Conservation (phyloP, 2,888 invertebrate species). For the Drosophila atripex region DNA sequence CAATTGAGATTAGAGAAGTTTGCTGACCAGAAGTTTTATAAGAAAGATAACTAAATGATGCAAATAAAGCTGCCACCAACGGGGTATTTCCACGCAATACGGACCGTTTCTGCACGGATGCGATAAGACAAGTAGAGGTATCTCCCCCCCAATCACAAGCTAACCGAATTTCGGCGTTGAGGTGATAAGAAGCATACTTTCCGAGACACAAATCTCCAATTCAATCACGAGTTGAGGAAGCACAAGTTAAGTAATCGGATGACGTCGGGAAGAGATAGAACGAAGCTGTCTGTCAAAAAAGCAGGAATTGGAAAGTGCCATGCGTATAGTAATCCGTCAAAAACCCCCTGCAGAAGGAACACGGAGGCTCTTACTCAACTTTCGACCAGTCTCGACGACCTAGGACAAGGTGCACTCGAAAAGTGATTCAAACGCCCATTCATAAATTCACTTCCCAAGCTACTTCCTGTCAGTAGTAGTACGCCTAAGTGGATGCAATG, state of each 20-base stretch:
- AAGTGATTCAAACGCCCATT: slow-evolving; percentile 42
- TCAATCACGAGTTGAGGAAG: slow-evolving; percentile 5
- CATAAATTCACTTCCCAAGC: slow-evolving; percentile 41
- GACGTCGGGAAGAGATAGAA: slow-evolving; percentile 43
- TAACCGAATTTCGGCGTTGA: slow-evolving; percentile 15
- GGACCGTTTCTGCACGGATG: slow-evolving; percentile 16
- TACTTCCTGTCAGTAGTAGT: slow-evolving; percentile 33
- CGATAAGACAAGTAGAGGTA: slow-evolving; percentile 29
- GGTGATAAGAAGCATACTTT: slow-evolving; percentile 6
- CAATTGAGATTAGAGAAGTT: slow-evolving; percentile 12
- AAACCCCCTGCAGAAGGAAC: not conserved
- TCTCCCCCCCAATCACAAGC: slow-evolving; percentile 20
- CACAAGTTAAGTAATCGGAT: slow-evolving; percentile 30
- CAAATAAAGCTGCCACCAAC: not conserved
- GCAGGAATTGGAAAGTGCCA: slow-evolving; percentile 2
- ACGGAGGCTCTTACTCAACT: slow-evolving; percentile 14
- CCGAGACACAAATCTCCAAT: not conserved
- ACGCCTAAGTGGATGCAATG: slow-evolving; percentile 31
- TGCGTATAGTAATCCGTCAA: not conserved
- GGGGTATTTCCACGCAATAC: slow-evolving; percentile 29
- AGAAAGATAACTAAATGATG: slow-evolving; percentile 10
- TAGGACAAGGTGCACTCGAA: slow-evolving; percentile 28
- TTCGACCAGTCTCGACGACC: slow-evolving; percentile 22
- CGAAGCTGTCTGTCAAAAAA: not conserved
- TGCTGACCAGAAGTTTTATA: slow-evolving; percentile 5